Base-by-base conservation (phyloP, 1,140 invertebrate genomes). In the Papilio glaucus region DNA sequence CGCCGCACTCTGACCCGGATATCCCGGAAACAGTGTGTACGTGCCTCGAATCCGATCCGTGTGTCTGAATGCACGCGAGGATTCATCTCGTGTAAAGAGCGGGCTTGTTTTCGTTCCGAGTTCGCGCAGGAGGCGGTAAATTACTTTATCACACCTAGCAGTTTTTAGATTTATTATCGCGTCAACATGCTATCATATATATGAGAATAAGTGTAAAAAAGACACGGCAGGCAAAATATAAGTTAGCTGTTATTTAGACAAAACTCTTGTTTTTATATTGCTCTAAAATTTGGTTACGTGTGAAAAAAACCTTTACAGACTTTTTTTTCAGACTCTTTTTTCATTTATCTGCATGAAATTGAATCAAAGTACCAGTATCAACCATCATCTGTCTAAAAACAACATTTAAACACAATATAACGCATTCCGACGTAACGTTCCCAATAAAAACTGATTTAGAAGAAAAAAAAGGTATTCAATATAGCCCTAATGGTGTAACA, bases 391-490 rank as follows among this genome's bases (percentile, higher is more conserved):
- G 24, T 57, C 49, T 10, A 57, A 57, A 57, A 57, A 26, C 49
- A 10, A 57, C 49, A 57, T 57, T 57, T 24, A 57, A 57, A 57
- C 49, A 57, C 21, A 10, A 57, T 57, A 57, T 21, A 57, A 24
- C 21, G 21, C 49, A 26, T 57, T 24, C 49, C 15, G 12, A 5
- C 49, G 49, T 24, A 57, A 13, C 49, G 18, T 65, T 10, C 15
- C 62, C 62, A 65, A 65, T 65, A 65, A 65, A 62, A 65, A 65
- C 62, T 65, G 62, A 21, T 33, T 38, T 65, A 65, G 15, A 39
- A 38, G 33, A 62, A 33, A 65, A 65, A 65, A 65, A 65, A n/a
- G 33, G 29, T 65, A 24, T 65, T 65, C 62, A 65, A 38, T 65
- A 65, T 65, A 38, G 37, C 62, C 37, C 15, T 65, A 65, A 39